phyloP scores from a whole-genome alignment of 2,113 vertebrate species.

The Phoenicopterus ruber region DNA sequence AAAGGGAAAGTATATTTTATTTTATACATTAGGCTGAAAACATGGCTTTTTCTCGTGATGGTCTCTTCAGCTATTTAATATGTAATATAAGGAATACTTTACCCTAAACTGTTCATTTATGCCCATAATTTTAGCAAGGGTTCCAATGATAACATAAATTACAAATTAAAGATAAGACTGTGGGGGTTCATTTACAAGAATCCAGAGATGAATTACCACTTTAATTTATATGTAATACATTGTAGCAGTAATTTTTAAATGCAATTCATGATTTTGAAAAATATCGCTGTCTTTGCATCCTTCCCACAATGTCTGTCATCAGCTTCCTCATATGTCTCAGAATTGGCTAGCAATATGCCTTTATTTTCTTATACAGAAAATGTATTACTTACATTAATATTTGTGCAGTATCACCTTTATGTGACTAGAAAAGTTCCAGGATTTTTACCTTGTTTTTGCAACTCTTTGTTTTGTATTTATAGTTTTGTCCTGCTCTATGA shows the following conservation, averaged over 20 bases:
- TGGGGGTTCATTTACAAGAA: slow-evolving; percentile 2
- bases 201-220: background rate
- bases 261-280: background rate
- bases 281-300: background rate
- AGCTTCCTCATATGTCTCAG: background rate
- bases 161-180: slow-evolving; percentile 1
- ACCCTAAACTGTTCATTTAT: background rate
- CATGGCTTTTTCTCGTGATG: background rate
- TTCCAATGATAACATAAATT: slow-evolving; percentile 30
- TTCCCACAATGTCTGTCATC: background rate
- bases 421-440: background rate
- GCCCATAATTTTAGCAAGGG: background rate
- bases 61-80: background rate
- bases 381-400: background rate
- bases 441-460: background rate
- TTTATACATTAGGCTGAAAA: background rate
- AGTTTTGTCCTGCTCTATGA: background rate
- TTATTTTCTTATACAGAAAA: background rate
- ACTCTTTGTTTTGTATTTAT: background rate
- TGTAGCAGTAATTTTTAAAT: background rate
- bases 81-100: background rate
- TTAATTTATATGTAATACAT: background rate
- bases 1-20: background rate
- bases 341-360: background rate
- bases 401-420: background rate